Evolutionary conservation across 1,140 invertebrate genomes (phyloP).

Genomic region (Acromyrmex heyeri): DNA sequence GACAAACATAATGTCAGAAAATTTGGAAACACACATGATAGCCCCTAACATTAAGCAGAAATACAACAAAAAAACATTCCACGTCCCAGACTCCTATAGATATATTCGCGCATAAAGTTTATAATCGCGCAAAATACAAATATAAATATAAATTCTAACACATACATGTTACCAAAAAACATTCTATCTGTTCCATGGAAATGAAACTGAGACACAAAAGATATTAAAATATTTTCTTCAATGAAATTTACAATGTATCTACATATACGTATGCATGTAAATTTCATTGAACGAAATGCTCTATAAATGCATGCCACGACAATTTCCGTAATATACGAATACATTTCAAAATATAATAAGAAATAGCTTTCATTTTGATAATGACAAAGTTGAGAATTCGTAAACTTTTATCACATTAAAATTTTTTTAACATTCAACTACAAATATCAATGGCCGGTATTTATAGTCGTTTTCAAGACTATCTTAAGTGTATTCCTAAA

Average conservation of each 20-base stretch:
- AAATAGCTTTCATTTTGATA: constrained; percentile 1
- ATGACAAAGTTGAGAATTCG: constrained; percentile 10
- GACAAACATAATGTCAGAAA: constrained; percentile 24
- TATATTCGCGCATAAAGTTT: constrained; percentile 9
- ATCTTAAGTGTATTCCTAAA: too few species aligned
- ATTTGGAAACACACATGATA: constrained; percentile 54
- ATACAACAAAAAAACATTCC: constrained; percentile 50
- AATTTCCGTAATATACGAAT: constrained; percentile 32
- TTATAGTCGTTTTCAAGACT: too few species aligned
- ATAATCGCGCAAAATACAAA: not conserved
- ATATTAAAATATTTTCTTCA: constrained; percentile 33
- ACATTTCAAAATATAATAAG: constrained; percentile 24
- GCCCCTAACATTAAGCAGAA: constrained; percentile 46
- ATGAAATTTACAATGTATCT: constrained; percentile 33
- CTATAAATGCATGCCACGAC: constrained; percentile 57
- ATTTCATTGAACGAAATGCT: not conserved
- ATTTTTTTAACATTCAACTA: not conserved
- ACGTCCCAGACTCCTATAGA: constrained; percentile 37
- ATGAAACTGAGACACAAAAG: constrained; percentile 28
- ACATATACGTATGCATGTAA: constrained; percentile 11
- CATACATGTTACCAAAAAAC: not conserved
- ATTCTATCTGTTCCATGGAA: not conserved
- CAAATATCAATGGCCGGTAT: not conserved
- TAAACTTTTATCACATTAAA: constrained; percentile 43
- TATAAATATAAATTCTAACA: not conserved